These are phyloP conservation scores for Andricus curvator DNA, from an alignment of 2,888 invertebrate species.

Conservation along the genomic window DNA sequence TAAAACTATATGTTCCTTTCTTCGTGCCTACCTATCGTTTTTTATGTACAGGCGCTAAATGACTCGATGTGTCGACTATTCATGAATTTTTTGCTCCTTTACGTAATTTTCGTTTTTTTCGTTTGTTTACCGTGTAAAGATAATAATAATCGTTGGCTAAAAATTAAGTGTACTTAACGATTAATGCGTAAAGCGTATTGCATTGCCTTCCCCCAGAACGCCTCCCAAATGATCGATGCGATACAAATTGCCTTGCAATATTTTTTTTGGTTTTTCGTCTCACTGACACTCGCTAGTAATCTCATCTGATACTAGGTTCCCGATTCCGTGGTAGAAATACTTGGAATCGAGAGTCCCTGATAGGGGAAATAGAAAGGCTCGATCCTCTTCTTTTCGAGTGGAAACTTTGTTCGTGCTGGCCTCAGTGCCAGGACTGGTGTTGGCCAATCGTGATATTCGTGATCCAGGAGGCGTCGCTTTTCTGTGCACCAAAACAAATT, in stretches of 20 bases:
- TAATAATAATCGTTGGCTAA: conserved; percentile 55
- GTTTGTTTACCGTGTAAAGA: conserved; percentile 57
- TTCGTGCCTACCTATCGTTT: conserved; percentile 48
- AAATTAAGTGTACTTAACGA: conserved; percentile 73
- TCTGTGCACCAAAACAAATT: conserved; percentile 17
- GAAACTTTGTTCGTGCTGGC: conserved; percentile 8
- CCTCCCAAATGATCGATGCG: conserved; percentile 54
- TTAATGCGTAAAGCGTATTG: conserved; percentile 83
- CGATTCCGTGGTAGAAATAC: background rate
- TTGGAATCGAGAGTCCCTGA: background rate
- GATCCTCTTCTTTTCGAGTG: background rate
- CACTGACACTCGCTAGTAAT: background rate
- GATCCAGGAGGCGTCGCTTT: conserved; percentile 44
- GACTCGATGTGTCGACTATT: conserved; percentile 78
- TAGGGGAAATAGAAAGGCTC: background rate
- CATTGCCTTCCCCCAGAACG: conserved; percentile 85
- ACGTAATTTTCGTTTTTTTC: conserved; percentile 53
- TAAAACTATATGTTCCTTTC: conserved; percentile 32
- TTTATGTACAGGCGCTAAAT: conserved; percentile 75
- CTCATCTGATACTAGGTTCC: conserved; percentile 13
- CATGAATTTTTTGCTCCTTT: conserved; percentile 65
- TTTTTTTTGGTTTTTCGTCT: conserved; percentile 24
- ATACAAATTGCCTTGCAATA: conserved; percentile 23
- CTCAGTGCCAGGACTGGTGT: background rate
- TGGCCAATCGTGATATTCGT: background rate